Evolutionary conservation across 1,140 invertebrate genomes (phyloP).

Genomic region (Colletes gigas): DNA sequence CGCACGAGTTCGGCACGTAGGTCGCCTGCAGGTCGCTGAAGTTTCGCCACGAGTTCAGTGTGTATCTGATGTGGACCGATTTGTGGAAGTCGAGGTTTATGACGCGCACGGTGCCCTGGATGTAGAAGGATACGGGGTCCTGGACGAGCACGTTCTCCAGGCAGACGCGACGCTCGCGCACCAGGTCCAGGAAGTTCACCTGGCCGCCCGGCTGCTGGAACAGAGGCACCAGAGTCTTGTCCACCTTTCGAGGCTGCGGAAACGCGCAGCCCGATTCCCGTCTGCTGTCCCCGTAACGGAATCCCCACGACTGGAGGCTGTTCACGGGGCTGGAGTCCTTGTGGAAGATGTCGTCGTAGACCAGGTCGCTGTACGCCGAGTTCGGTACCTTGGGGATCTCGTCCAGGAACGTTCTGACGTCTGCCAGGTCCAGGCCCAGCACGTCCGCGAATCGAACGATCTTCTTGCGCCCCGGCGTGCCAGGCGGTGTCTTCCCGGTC

Average conservation of each 20-base stretch:
- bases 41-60: slow-evolving; percentile 92
- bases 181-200: slow-evolving; percentile 89
- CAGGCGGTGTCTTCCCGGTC: slow-evolving; percentile 94
- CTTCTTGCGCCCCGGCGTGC: slow-evolving; percentile 94
- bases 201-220: slow-evolving; percentile 91
- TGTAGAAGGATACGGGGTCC: slow-evolving; percentile 86
- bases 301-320: slow-evolving; percentile 54
- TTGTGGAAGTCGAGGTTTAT: slow-evolving; percentile 96
- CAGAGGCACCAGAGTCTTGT: slow-evolving; percentile 85
- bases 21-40: slow-evolving; percentile 90
- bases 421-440: slow-evolving; percentile 94
- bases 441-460: slow-evolving; percentile 97
- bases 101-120: slow-evolving; percentile 93
- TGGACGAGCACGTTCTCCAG: slow-evolving; percentile 92
- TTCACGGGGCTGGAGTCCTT: slow-evolving; percentile 50
- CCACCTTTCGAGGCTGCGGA: slow-evolving; percentile 70
- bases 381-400: slow-evolving; percentile 93
- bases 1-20: slow-evolving; percentile 94
- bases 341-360: slow-evolving; percentile 78
- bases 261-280: slow-evolving; percentile 7
- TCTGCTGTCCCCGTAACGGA: slow-evolving; percentile 43
- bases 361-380: slow-evolving; percentile 90
- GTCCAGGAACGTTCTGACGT: slow-evolving; percentile 93
- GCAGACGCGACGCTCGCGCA: slow-evolving; percentile 88
- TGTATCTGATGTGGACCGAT: slow-evolving; percentile 92